Evolutionary conservation across 2,888 invertebrate species (phyloP), one percentile per base, ranked within the genome.

Genomic region (Amphipoea lucens): DNA sequence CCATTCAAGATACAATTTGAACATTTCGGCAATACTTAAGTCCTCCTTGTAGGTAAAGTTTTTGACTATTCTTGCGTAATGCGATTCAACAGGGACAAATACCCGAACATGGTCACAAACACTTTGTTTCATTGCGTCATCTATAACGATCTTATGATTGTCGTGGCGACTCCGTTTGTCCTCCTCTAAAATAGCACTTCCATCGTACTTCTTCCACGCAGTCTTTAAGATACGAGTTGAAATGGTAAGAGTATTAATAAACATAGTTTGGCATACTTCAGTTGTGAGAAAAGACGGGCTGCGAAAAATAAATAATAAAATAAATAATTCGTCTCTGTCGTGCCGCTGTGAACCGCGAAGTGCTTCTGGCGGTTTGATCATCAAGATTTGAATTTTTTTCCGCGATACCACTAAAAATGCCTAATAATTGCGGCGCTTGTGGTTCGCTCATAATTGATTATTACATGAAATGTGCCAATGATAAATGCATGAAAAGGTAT

Each of bases 151-250:
- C 17, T 45, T 45, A 68, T 45, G 67, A 68, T 4, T 45, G 45
- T 68, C 68, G 9, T 68, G 68, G 45, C 68, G 68, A 45, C 45
- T 45, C 29, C 45, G 17, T 45, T 29, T 45, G 68, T 29, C 68
- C 4, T 29, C 17, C 17, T 68, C 45, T 45, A 68, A n/a, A 68
- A 68, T 68, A 68, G 68, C 45, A 29, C 45, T 68, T 68, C 68
- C 45, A 45, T 68, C 74, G 70, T 85, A 85, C 78, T 88, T 85
- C 60, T 75, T 75, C 85, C 86, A 86, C 9, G 86, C 83, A 73
- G 86, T 80, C 40, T 74, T 86, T 63, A 86, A 71, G 23, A 88
- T 84, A 68, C 82, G 67, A 76, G 74, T 80, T 68, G 42, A 45
- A 68, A 66, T 42, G 42, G 66, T 42, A 45, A 45, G 45, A 45